These are phyloP conservation scores for Tragulus kanchil DNA, from an alignment of 2,113 vertebrate genomes.

Conservation along the genomic window DNA sequence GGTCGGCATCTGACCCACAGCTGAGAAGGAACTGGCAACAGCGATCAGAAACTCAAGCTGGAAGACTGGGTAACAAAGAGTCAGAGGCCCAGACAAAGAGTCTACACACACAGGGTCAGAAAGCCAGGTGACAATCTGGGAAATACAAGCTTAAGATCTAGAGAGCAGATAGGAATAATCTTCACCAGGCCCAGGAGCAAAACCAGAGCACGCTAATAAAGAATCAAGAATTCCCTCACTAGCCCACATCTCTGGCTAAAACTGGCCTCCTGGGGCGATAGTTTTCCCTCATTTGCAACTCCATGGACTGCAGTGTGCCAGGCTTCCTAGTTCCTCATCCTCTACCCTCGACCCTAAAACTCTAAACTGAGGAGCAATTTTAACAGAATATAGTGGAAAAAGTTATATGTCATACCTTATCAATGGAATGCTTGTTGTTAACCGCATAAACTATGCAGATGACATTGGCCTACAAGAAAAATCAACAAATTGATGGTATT, in stretches of 20 bases:
- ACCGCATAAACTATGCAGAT: constrained; percentile 99
- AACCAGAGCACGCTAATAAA: background rate
- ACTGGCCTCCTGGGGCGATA: too few species aligned
- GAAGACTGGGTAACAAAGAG: background rate
- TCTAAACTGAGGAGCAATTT: constrained; percentile 37
- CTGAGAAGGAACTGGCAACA: constrained; percentile 15
- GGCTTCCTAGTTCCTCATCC: too few species aligned
- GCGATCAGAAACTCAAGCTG: constrained; percentile 50
- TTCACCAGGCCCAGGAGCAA: background rate
- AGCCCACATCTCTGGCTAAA: background rate
- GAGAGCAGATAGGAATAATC: background rate
- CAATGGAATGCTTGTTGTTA: constrained; percentile 99
- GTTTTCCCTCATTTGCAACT: too few species aligned
- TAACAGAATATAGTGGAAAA: constrained; percentile 51
- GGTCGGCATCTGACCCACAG: constrained; percentile 25
- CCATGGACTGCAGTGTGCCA: too few species aligned
- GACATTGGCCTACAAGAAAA: constrained; percentile 95
- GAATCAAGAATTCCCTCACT: background rate
- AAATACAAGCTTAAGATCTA: constrained; percentile 45
- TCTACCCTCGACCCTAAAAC: background rate
- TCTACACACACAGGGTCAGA: constrained; percentile 22
- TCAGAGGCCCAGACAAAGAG: constrained; percentile 52
- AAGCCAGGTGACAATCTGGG: constrained; percentile 25
- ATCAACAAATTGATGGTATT: constrained; percentile 70
- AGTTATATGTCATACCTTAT: constrained; percentile 91